These are phyloP conservation scores for Bungarus multicinctus DNA, from an alignment of 2,113 vertebrate genomes.

Conservation along the genomic window DNA sequence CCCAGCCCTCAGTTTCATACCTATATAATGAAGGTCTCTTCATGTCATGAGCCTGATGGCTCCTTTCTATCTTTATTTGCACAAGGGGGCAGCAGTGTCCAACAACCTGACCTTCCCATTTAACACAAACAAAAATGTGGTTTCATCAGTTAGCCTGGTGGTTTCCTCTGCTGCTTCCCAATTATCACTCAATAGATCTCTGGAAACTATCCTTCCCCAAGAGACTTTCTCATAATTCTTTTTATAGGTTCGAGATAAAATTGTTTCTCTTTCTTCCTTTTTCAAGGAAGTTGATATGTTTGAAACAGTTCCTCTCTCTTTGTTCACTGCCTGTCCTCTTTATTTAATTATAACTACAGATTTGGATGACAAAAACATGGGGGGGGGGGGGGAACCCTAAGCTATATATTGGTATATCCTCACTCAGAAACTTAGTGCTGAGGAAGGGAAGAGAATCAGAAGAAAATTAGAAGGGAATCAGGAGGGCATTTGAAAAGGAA, in stretches of 20 bases:
- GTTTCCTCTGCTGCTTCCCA: neutral
- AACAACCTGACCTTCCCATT: neutral
- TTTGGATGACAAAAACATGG: neutral
- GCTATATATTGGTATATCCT: too few relatives aligned
- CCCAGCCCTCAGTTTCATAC: neutral
- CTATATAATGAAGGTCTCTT: neutral
- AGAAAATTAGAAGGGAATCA: neutral
- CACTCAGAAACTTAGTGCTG: too few relatives aligned
- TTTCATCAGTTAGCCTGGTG: neutral
- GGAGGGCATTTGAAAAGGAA: too few relatives aligned
- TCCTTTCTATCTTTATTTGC: neutral
- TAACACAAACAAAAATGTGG: neutral
- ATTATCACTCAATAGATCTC: neutral
- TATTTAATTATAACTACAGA: neutral
- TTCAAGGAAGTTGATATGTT: neutral
- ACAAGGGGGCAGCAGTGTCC: neutral
- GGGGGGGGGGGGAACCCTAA: too few relatives aligned
- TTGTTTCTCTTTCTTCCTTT: too few relatives aligned
- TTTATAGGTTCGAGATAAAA: too few relatives aligned
- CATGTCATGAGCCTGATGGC: neutral
- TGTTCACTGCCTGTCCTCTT: neutral
- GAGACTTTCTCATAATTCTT: too few relatives aligned
- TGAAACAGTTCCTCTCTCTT: neutral
- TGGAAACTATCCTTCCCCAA: neutral
- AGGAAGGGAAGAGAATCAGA: neutral